These are phyloP conservation scores for Podarcis lilfordi DNA, from an alignment of 2,797 vertebrate species.

Conservation along the genomic window DNA sequence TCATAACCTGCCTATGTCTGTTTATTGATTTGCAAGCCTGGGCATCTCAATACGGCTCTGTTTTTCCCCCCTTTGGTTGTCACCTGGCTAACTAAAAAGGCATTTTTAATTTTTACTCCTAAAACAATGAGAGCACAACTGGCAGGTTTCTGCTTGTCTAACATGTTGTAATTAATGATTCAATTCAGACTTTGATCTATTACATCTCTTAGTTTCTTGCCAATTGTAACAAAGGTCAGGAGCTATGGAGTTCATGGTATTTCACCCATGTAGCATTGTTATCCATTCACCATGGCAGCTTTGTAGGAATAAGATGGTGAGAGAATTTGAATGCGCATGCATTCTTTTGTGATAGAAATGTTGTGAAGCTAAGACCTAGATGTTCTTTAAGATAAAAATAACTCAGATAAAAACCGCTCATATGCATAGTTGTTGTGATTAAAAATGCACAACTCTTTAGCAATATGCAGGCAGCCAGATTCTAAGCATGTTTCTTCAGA, in stretches of 20 bases:
- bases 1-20: background rate
- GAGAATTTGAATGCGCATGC: background rate
- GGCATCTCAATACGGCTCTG: rapidly evolving
- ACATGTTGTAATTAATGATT: background rate
- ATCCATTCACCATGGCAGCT: background rate
- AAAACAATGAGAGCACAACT: background rate
- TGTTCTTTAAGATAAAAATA: slow-evolving; percentile 4
- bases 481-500: too few relatives aligned
- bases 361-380: background rate
- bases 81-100: background rate
- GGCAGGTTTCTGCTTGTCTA: background rate
- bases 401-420: background rate
- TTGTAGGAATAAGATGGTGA: background rate
- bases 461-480: background rate
- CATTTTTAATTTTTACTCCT: background rate
- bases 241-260: background rate
- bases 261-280: background rate
- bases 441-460: background rate
- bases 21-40: background rate
- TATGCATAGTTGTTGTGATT: background rate
- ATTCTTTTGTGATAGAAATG: background rate
- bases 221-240: background rate
- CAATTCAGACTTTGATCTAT: background rate
- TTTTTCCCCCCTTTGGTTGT: slow-evolving; percentile 5
- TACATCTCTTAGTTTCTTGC: background rate